Base-by-base conservation (phyloP, 2,888 invertebrate species). In the Crioceris asparagi region DNA sequence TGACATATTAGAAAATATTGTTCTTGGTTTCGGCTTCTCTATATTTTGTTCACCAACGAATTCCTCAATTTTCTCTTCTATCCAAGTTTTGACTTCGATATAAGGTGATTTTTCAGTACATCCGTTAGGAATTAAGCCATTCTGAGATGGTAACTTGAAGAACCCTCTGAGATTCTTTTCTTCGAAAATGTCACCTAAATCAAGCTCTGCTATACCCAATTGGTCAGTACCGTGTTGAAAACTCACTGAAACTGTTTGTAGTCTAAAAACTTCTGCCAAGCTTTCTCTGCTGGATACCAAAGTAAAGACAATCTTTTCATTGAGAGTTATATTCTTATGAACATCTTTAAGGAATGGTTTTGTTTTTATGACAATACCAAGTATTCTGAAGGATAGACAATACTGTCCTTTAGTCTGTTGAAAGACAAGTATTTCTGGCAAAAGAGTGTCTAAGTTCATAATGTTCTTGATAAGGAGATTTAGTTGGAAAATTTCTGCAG, bases 391-490 rank as follows among this genome's bases (percentile, higher is more conserved):
- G 0, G 53, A 47, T 27, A 65, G 47, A 39, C 48, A 59, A 35
- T 55, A 62, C 32, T 56, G 57, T 34, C 56, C 55, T 12, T 49
- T 49, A 14, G 43, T 54, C 30, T 51, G 49, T 14, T 52, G 51
- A 35, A 63, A 62, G 2, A 63, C 60, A 12, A 61, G 32, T 4
- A 53, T 52, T 47, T 61, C 59, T 10, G 62, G 61, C 3, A 65
- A 46, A 2, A 77, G 56, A 50, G 69, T 45, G 44, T 77, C 71
- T 23, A 78, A 50, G 54, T 78, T 75, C 38, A 68, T 67, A 0
- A 72, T 70, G 6, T 66, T 63, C 16, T 70, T 70, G 14, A 77
- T 68, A 18, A 69, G 63, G 17, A 79, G 64, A 44, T 68, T 71
- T 3, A 79, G 61, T 1, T 72, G 49, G 54, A 74, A 78, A 26